Percentiles rank a stretch among this genome's conserved stretches.
Conservation (phyloP, 2,797 vertebrate species). For the Etheostoma perlongum region DNA sequence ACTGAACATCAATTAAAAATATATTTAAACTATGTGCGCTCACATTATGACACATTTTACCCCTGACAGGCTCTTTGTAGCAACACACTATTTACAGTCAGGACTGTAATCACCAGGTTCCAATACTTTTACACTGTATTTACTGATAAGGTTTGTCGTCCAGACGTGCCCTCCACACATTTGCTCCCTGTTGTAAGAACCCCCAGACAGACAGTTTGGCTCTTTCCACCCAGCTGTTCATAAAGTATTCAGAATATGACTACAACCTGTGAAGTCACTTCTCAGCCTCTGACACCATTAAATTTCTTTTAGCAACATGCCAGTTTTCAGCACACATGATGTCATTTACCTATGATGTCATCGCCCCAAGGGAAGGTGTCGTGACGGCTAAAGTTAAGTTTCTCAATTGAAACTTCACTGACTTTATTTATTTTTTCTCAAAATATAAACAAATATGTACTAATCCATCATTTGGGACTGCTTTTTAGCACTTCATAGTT, state of each 20-base stretch:
- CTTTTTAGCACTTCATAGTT: background rate
- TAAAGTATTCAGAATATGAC: slow-evolving; percentile 58
- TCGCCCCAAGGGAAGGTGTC: background rate
- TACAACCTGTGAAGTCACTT: slow-evolving; percentile 41
- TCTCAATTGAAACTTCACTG: background rate
- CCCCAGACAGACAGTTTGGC: slow-evolving; percentile 14
- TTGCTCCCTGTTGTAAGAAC: background rate
- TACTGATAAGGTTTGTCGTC: no score
- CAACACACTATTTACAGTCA: no score
- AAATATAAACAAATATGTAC: background rate
- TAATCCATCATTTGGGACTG: background rate
- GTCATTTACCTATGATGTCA: slow-evolving; percentile 44
- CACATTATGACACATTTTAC: background rate
- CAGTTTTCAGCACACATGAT: slow-evolving; percentile 25
- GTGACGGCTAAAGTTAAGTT: background rate
- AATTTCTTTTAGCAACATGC: slow-evolving; percentile 33
- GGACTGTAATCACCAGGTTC: no score
- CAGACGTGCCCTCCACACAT: background rate
- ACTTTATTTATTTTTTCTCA: no score
- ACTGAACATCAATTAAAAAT: background rate
- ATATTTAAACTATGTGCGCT: no score
- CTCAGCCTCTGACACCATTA: slow-evolving; percentile 31
- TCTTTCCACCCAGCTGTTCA: slow-evolving; percentile 27
- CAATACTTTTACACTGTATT: no score
- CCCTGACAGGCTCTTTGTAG: no score